Evolutionary conservation across 2,113 vertebrate species (phyloP).

Genomic region (Tapirus terrestris): DNA sequence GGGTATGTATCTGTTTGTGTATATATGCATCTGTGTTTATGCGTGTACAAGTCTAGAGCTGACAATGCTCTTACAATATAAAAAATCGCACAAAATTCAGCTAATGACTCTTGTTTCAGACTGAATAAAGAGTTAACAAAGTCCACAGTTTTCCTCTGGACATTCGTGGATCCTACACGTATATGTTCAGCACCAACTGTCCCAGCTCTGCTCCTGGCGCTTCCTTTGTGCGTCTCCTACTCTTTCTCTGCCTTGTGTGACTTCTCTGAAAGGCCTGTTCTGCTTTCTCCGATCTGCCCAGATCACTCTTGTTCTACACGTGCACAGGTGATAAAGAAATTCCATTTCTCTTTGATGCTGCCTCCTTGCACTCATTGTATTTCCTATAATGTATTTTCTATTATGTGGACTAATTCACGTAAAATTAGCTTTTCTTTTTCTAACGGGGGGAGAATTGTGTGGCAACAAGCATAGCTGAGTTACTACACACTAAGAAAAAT

Average conservation of each 20-base stretch:
- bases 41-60: not conserved
- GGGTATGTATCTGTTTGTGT: not conserved
- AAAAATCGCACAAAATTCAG: not conserved
- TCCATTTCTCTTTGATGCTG: not conserved
- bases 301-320: not conserved
- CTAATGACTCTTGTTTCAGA: not conserved
- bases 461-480: not conserved
- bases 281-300: not conserved
- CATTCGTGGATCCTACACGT: not conserved
- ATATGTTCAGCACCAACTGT: not conserved
- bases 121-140: not conserved
- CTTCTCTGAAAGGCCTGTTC: not conserved
- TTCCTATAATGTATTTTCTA: not conserved
- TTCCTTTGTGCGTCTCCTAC: not conserved
- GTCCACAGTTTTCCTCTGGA: not conserved
- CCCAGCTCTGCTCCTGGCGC: not conserved
- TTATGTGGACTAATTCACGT: not conserved
- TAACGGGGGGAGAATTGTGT: not conserved
- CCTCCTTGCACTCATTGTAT: not conserved
- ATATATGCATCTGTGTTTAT: not conserved
- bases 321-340: not conserved
- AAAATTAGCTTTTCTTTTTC: not conserved
- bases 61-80: not conserved
- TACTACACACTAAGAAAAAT: not conserved
- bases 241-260: not conserved